phyloP scores from a whole-genome alignment of 2,888 invertebrate species.

The Eupithecia insigniata region DNA sequence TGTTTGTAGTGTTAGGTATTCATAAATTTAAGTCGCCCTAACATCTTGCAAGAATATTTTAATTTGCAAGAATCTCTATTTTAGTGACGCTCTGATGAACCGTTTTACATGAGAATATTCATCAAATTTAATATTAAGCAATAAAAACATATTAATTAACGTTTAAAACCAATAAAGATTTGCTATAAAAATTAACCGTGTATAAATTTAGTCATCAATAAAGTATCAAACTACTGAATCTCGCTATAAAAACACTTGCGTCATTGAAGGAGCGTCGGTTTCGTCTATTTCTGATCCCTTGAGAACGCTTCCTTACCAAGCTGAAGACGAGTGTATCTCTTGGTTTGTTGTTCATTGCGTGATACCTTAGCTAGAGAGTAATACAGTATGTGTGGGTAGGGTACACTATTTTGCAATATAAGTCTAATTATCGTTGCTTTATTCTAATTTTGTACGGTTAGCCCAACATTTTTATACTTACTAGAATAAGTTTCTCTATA shows the following conservation, averaged over 20 bases:
- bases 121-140: not conserved
- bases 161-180: not conserved
- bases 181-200: not conserved
- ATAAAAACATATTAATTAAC: not conserved
- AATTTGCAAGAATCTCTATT: not conserved
- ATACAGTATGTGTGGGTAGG: not conserved
- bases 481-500: too few relatives aligned
- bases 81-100: not conserved
- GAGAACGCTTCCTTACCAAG: slow-evolving; percentile 51
- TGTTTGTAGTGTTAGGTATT: too few relatives aligned
- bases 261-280: slow-evolving; percentile 59
- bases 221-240: slow-evolving; percentile 54
- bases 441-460: too few relatives aligned
- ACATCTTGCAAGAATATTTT: not conserved
- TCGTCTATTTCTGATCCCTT: slow-evolving; percentile 68
- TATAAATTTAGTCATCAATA: not conserved
- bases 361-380: not conserved
- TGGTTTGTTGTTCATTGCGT: slow-evolving; percentile 48
- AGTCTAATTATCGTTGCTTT: too few relatives aligned
- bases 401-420: too few relatives aligned
- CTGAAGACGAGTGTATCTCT: slow-evolving; percentile 18
- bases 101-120: not conserved
- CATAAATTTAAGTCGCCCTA: not conserved
- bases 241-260: slow-evolving; percentile 55
- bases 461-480: too few relatives aligned